Conservation (phyloP, 2,113 vertebrate species). For the Urocynchramus pylzowi region DNA sequence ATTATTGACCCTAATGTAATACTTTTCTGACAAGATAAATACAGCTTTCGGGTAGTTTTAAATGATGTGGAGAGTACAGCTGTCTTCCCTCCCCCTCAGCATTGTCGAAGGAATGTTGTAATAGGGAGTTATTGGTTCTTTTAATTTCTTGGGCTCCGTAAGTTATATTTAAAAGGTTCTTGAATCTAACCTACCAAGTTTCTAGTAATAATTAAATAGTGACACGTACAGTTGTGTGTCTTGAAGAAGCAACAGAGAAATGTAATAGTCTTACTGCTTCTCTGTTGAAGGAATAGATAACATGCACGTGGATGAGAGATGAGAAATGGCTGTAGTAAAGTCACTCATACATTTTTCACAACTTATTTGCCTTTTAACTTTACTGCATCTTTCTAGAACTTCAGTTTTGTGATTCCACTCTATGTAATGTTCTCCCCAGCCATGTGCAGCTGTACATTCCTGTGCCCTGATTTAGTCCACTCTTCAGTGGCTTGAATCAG, state of each 20-base stretch:
- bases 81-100: not conserved
- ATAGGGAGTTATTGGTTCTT: not conserved
- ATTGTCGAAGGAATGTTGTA: not conserved
- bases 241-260: not conserved
- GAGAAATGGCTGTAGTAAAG: not conserved
- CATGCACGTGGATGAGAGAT: accelerated
- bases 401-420: not conserved
- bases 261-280: not conserved
- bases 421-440: not conserved
- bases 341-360: not conserved
- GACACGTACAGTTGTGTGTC: not conserved
- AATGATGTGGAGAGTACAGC: not conserved
- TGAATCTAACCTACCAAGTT: not conserved
- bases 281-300: not conserved
- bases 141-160: not conserved
- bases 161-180: not conserved
- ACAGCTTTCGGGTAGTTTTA: not conserved
- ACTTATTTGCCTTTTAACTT: not conserved
- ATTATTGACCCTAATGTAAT: not conserved
- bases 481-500: not conserved
- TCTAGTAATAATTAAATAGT: not conserved
- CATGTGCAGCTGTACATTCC: not conserved
- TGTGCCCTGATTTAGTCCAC: not conserved
- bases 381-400: not conserved
- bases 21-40: not conserved